Base-by-base conservation (phyloP, 1,140 invertebrate genomes). In the Lordiphosa clarofinis region DNA sequence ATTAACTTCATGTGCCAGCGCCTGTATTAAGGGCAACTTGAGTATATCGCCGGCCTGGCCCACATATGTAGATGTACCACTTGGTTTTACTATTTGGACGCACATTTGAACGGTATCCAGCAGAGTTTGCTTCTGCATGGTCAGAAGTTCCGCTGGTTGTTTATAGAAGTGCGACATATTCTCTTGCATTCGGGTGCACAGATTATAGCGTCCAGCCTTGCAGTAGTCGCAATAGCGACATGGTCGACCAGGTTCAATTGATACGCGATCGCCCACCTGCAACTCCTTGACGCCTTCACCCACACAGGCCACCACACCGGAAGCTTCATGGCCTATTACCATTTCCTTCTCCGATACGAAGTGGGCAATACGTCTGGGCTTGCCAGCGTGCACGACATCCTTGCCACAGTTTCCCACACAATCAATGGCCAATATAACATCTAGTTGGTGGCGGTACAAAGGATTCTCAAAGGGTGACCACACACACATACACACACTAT, bases 401-500 rank as follows among this genome's bases (percentile, higher is more conserved):
- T 24, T 12, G 10, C 43, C 24, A 1, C 11, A 28, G 12, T 9
- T 13, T 7, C 28, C 43, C 24, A 13, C 43, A 46, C 24, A 46
- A 9, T 46, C 43, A 46, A 10, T 28, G 2, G 24, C 43, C 24
- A 46, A 31, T 12, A 46, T 33, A 33, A 46, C 43, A 31, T 46
- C 43, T 46, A 33, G 28, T 31, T 31, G 28, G 28, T 33, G 13
- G 11, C 10, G 42, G 8, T 8, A 8, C 28, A 31, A 31, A 31
- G 7, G n/a, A 12, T 40, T 33, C 1, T 33, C 1, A 28, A 33
- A 6, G n/a, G 12, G n/a, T n/a, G n/a, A 6, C 4, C 11, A 8
- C 28, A 7, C 24, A 28, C n/a, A 15, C 15, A 3, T 1, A 31
- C 3, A 6, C 4, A 24, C 28, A 5, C 5, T 7, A 33, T 31